Evolutionary conservation across 2,113 vertebrate genomes (phyloP).

Genomic region (Melanocharis versteri): DNA sequence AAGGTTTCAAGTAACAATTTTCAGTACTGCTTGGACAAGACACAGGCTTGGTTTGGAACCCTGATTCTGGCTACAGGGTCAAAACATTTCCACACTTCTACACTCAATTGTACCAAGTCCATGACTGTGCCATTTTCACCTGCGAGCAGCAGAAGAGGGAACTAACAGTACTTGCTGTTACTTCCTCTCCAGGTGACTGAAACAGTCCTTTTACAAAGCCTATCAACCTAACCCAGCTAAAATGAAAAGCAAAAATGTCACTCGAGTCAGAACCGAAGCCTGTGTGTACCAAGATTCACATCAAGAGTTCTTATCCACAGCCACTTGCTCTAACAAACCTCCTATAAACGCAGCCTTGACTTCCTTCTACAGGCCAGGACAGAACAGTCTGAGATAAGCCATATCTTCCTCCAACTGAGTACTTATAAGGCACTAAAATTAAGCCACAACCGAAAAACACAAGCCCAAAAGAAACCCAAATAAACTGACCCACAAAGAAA

Average conservation of each 20-base stretch:
- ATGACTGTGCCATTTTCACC: neutral
- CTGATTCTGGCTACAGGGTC: neutral
- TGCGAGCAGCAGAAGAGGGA: neutral
- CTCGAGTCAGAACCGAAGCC: neutral
- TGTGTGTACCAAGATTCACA: neutral
- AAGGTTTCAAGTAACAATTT: slow-evolving; percentile 22
- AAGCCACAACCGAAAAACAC: slow-evolving; percentile 7
- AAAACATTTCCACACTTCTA: neutral
- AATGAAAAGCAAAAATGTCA: slow-evolving; percentile 29
- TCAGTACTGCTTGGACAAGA: slow-evolving; percentile 12
- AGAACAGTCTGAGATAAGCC: neutral
- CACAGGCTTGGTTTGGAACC: slow-evolving; percentile 7
- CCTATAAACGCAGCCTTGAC: neutral
- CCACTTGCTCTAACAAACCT: neutral
- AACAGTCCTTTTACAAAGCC: slow-evolving; percentile 55
- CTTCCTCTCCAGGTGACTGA: slow-evolving; percentile 29
- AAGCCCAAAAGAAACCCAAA: neutral
- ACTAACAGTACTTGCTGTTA: neutral
- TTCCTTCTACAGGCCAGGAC: neutral
- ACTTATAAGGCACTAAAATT: slow-evolving; percentile 67
- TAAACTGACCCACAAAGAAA: neutral
- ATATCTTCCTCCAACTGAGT: slow-evolving; percentile 2
- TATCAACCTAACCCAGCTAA: slow-evolving; percentile 46
- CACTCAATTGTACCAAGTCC: neutral
- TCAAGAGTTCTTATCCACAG: neutral